Evolutionary conservation across 2,888 invertebrate species (phyloP).

Genomic region (Malthinus flaveolus): DNA sequence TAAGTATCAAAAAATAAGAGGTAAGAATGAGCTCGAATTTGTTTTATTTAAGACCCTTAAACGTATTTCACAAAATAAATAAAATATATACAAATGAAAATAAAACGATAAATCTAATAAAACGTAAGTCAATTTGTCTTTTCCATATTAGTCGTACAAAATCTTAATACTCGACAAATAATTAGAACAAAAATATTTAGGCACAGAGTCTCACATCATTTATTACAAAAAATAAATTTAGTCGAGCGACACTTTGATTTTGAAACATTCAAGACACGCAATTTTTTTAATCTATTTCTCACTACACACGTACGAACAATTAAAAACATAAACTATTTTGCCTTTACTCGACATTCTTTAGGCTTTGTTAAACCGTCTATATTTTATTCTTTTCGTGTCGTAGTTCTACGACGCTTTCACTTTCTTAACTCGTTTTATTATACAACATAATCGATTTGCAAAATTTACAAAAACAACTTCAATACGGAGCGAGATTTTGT

Average conservation of each 20-base stretch:
- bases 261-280: background rate
- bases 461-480: no score
- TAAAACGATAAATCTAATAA: background rate
- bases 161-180: slow-evolving; percentile 5
- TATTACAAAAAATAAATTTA: slow-evolving; percentile 2
- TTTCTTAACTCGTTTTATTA: no score
- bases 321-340: slow-evolving; percentile 1
- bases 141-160: background rate
- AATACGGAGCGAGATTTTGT: no score
- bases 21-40: slow-evolving; percentile 10
- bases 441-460: no score
- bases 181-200: slow-evolving; percentile 19
- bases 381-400: no score
- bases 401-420: no score
- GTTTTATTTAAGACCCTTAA: background rate
- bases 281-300: background rate
- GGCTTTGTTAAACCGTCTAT: no score
- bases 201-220: slow-evolving; percentile 26
- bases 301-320: background rate
- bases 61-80: slow-evolving; percentile 10
- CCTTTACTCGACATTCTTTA: background rate
- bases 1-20: slow-evolving; percentile 32
- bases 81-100: slow-evolving; percentile 13
- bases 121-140: no score
- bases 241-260: slow-evolving; percentile 1